Conservation (phyloP, 2,113 vertebrate genomes). For the Pionites leucogaster region DNA sequence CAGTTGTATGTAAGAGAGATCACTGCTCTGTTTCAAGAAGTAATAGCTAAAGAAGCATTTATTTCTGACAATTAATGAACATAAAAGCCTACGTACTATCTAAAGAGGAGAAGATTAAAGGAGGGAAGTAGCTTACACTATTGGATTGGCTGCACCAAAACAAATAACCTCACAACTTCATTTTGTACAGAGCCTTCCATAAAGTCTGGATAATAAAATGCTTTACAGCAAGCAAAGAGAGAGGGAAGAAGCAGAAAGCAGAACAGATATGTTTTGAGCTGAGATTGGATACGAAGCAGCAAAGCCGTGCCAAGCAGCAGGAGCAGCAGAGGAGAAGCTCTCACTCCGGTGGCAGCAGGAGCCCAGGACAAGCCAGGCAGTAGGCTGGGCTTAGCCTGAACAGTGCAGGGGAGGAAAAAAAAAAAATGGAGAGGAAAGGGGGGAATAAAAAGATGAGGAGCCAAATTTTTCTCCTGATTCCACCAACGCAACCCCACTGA, state of each 20-base stretch:
- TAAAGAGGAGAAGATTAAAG: constrained; percentile 65
- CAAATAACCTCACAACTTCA: constrained; percentile 64
- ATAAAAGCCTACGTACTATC: constrained; percentile 72
- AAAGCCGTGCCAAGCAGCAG: constrained; percentile 52
- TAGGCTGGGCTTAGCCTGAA: background rate
- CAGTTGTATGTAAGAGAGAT: constrained; percentile 70
- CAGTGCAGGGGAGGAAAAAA: background rate
- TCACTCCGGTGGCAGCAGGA: constrained; percentile 39
- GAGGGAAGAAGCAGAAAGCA: constrained; percentile 65
- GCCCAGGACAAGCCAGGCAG: constrained; percentile 17
- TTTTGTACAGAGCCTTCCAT: constrained; percentile 49
- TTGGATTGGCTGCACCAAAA: constrained; percentile 41
- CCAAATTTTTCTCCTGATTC: constrained; percentile 59
- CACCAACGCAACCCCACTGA: constrained; percentile 68
- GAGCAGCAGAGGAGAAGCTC: constrained; percentile 59
- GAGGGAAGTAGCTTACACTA: constrained; percentile 61
- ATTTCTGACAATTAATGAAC: constrained; percentile 76
- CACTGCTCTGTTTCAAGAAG: constrained; percentile 73
- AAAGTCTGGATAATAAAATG: constrained; percentile 67
- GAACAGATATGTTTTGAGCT: constrained; percentile 65
- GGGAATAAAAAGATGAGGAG: background rate
- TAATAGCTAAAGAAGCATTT: constrained; percentile 71
- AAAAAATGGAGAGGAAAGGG: background rate
- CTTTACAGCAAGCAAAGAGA: constrained; percentile 22
- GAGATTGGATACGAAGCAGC: constrained; percentile 43